These are phyloP conservation scores for Sarcophaga carnaria DNA, from an alignment of 2,888 invertebrate species.

Conservation along the genomic window DNA sequence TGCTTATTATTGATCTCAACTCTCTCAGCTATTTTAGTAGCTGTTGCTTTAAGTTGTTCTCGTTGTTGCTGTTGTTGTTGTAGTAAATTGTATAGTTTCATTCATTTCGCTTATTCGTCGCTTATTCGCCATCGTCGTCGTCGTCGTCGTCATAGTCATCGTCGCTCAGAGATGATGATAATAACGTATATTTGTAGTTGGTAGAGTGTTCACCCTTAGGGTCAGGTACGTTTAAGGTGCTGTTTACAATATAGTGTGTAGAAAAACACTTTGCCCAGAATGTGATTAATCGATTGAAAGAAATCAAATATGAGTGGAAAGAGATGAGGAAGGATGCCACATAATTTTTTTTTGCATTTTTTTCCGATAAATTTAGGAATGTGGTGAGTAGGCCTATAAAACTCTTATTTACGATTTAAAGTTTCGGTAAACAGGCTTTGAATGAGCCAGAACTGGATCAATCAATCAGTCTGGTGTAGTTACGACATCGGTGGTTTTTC, in stretches of 20 bases:
- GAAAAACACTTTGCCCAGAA: conserved; percentile 57
- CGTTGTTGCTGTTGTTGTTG: neutral
- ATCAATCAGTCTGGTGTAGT: too few relatives aligned
- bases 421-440: too few relatives aligned
- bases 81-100: neutral
- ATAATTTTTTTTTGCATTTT: too few relatives aligned
- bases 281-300: conserved; percentile 54
- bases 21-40: conserved; percentile 51
- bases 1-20: conserved; percentile 57
- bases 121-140: too few relatives aligned
- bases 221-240: conserved; percentile 59
- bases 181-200: conserved; percentile 35
- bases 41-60: conserved; percentile 31
- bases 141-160: too few relatives aligned
- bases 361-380: neutral
- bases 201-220: conserved; percentile 50
- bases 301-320: conserved; percentile 9
- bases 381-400: neutral
- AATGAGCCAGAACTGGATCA: too few relatives aligned
- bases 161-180: conserved; percentile 47
- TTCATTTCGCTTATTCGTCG: too few relatives aligned
- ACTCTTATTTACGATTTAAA: too few relatives aligned
- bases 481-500: too few relatives aligned
- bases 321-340: neutral
- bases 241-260: conserved; percentile 64